A percentile compares a stretch with the other conserved stretches of the same genome.
Evolutionary conservation across 2,797 vertebrate genomes (phyloP).

Genomic region (Peromyscus melanophrys): DNA sequence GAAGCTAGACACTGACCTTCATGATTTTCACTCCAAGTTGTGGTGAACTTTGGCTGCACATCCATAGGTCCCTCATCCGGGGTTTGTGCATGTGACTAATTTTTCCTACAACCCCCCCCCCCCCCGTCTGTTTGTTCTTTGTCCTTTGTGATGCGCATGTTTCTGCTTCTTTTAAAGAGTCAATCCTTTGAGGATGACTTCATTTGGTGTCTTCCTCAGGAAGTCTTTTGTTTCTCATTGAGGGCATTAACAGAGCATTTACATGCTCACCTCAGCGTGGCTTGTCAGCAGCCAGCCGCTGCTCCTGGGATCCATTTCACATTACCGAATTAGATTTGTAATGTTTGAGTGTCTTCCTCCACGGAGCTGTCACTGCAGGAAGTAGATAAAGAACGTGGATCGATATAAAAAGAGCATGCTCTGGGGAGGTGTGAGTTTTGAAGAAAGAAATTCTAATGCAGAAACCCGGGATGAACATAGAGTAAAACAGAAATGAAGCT

Average conservation of each 20-base stretch:
- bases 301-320: slow-evolving; percentile 43
- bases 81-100: neutral
- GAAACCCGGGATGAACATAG: slow-evolving; percentile 2
- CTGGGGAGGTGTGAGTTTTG: neutral
- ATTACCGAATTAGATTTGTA: slow-evolving; percentile 65
- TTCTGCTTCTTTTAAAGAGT: slow-evolving; percentile 38
- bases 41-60: neutral
- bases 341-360: slow-evolving; percentile 55
- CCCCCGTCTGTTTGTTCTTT: neutral
- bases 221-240: slow-evolving; percentile 19
- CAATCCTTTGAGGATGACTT: neutral
- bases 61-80: neutral
- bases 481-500: slow-evolving; percentile 20
- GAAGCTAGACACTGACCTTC: neutral
- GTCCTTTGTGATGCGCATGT: neutral
- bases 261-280: neutral
- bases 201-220: slow-evolving; percentile 34
- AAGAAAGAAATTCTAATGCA: slow-evolving; percentile 47
- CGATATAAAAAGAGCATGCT: slow-evolving; percentile 60
- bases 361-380: slow-evolving; percentile 62
- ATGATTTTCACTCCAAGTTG: neutral
- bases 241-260: slow-evolving; percentile 31
- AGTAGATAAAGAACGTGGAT: slow-evolving; percentile 63
- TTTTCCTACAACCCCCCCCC: neutral
- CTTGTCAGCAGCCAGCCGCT: neutral